These are phyloP conservation scores for Eulemur coronatus DNA, from an alignment of 2,797 vertebrate species.

Conservation along the genomic window DNA sequence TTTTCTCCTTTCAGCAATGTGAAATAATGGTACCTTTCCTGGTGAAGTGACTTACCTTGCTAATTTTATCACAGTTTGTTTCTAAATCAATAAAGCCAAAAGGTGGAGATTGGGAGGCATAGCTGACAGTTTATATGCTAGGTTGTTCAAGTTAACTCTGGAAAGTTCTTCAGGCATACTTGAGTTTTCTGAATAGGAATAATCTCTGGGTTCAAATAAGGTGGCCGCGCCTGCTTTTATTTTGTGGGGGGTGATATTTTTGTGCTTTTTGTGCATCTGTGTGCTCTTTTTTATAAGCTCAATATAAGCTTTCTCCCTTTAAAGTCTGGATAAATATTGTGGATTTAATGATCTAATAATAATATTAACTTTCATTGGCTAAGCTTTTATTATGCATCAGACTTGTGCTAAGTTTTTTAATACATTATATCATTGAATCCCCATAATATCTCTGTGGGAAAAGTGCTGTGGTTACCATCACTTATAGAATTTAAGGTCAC, in stretches of 20 bases:
- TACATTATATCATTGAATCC: neutral
- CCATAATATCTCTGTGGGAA: neutral
- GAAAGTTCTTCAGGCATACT: slow-evolving; percentile 35
- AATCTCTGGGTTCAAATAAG: neutral
- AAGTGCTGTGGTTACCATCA: neutral
- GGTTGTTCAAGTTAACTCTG: slow-evolving; percentile 30
- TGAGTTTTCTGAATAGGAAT: slow-evolving; percentile 54
- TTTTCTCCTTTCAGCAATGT: slow-evolving; percentile 49
- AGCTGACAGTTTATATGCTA: slow-evolving; percentile 26
- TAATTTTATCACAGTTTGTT: slow-evolving; percentile 72
- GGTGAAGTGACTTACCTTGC: slow-evolving; percentile 27
- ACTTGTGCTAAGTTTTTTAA: neutral
- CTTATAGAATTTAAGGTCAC: neutral
- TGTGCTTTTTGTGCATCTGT: neutral
- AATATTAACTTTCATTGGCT: neutral
- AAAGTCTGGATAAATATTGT: neutral
- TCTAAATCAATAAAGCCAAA: slow-evolving; percentile 60
- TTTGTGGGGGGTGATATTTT: neutral
- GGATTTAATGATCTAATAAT: neutral
- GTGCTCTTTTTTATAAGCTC: slow-evolving; percentile 12
- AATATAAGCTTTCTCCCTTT: neutral
- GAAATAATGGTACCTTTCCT: slow-evolving; percentile 60
- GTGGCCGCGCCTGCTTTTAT: neutral
- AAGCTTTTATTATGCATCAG: neutral
- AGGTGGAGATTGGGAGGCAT: neutral